phyloP scores from a whole-genome alignment of 2,888 invertebrate species.

The Tipula unca region DNA sequence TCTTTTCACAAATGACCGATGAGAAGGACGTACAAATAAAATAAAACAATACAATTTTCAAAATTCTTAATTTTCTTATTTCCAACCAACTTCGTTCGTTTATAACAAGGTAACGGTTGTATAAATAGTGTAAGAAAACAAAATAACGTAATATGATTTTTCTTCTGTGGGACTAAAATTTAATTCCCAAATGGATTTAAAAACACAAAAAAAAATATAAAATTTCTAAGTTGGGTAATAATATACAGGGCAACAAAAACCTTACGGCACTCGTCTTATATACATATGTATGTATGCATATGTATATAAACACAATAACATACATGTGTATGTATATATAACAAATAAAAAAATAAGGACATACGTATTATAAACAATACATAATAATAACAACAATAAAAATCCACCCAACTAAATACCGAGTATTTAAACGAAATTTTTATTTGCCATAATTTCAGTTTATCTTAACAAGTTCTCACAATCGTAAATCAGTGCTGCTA shows the following conservation, averaged over 20 bases:
- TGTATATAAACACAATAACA: background rate
- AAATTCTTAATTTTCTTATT: background rate
- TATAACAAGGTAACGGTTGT: background rate
- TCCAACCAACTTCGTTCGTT: background rate
- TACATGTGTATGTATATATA: background rate
- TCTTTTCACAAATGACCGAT: background rate
- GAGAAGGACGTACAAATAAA: background rate
- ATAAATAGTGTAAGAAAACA: background rate
- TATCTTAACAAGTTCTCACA: background rate
- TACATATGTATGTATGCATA: background rate
- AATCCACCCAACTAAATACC: background rate
- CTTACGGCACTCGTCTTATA: background rate
- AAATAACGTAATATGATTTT: background rate
- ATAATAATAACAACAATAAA: background rate
- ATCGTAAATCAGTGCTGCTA: constrained; percentile 1
- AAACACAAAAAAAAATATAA: background rate
- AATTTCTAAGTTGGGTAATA: background rate
- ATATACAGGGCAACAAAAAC: background rate
- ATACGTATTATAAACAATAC: background rate
- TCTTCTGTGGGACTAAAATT: background rate
- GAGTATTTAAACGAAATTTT: background rate
- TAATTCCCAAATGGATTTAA: background rate
- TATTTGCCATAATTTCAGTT: constrained; percentile 1
- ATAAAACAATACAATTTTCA: background rate
- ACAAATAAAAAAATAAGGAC: background rate